Evolutionary conservation across 1,140 invertebrate species (phyloP), one percentile per base, ranked within the genome.

Genomic region (Sipha flava): DNA sequence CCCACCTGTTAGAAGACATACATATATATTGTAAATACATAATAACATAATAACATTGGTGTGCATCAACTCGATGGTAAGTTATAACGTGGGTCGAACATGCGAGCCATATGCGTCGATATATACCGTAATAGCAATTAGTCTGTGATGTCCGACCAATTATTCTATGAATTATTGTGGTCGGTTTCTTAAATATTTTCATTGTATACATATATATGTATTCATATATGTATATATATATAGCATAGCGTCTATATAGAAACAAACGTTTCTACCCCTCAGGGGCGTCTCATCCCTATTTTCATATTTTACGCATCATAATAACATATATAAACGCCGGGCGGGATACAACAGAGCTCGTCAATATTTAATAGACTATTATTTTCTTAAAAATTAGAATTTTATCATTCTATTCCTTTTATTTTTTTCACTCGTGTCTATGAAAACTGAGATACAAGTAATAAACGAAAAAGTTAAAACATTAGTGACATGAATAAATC

Each of bases 91-190:
- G 37, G 4, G 62, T 66, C 62, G 9, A 10, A 9, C 34, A 26
- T 40, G 34, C 31, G 29, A 16, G 9, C 59, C 59, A 10, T 40
- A 66, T 43, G 64, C 37, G 21, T 66, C 64, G 12, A 43, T 66
- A 26, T 26, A 66, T 43, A 14, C 12, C 16, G 21, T 66, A 70
- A 70, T 29, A 47, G 40, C 40, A 70, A 70, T 70, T 70, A 70
- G 2, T 43, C 66, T 70, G 66, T 70, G 47, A 70, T 47, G 40
- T 70, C 47, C 16, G 18, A 7, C 26, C 66, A 70, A 70, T 70
- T 70, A 70, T 47, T 47, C 16, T 70, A 70, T 70, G 66, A 70
- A 70, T 70, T 70, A 70, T 47, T 47, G 9, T 47, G 16, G 23
- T n/a, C 18, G 26, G 40, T 70, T 70, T 66, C 5, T 47, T 18